Conservation (phyloP, 2,113 vertebrate genomes). For the Ptyas mucosa region DNA sequence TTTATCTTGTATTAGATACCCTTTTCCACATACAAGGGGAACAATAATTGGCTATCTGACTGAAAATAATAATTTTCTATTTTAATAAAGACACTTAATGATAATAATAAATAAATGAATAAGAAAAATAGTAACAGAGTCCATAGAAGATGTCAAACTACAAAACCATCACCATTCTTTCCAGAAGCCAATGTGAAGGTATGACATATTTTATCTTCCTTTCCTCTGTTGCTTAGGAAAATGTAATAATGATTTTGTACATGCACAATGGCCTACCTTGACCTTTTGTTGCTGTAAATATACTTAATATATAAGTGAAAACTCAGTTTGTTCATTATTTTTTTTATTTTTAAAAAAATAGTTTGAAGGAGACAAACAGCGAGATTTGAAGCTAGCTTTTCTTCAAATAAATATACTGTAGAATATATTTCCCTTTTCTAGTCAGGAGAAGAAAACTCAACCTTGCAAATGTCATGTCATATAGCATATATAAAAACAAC, state of each 20-base stretch:
- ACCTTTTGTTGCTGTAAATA: slow-evolving; percentile 36
- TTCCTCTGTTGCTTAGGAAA: slow-evolving; percentile 34
- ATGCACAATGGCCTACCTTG: slow-evolving; percentile 42
- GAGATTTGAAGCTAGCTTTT: slow-evolving; percentile 15
- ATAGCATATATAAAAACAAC: slow-evolving; percentile 47
- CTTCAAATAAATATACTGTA: slow-evolving; percentile 44
- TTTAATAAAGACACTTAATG: slow-evolving; percentile 12
- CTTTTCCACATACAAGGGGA: not conserved
- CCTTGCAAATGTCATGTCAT: slow-evolving; percentile 59
- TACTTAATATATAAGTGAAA: slow-evolving; percentile 45
- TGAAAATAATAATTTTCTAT: slow-evolving; percentile 49
- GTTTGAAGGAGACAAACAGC: slow-evolving; percentile 14
- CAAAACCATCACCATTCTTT: slow-evolving; percentile 45
- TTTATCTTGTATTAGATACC: not conserved
- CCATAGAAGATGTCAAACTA: slow-evolving; percentile 60
- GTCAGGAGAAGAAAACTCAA: slow-evolving; percentile 45
- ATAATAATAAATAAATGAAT: slow-evolving; percentile 32
- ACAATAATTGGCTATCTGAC: slow-evolving; percentile 28
- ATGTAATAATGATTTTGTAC: slow-evolving; percentile 30
- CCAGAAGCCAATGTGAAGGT: slow-evolving; percentile 60
- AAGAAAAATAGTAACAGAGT: slow-evolving; percentile 51
- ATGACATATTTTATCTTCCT: slow-evolving; percentile 24
- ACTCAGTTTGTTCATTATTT: slow-evolving; percentile 17
- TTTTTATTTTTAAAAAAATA: slow-evolving; percentile 38
- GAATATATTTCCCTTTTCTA: slow-evolving; percentile 30